A percentile compares a stretch with the other conserved stretches of the same genome.
Evolutionary conservation across 2,797 vertebrate genomes (phyloP).

Genomic region (Lagothrix lagotricha): DNA sequence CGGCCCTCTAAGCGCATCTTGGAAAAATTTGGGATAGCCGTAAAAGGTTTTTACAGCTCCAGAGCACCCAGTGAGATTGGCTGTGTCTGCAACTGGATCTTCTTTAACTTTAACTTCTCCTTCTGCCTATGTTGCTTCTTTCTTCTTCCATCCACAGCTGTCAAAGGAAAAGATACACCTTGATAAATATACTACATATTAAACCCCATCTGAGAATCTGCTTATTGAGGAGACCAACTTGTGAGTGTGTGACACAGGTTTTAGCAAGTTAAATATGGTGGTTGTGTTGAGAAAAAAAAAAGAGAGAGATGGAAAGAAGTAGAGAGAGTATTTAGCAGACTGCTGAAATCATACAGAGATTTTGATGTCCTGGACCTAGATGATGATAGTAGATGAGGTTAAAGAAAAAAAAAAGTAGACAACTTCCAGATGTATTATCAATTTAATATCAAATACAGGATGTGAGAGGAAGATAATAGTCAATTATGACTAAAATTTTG

Average conservation of each 20-base stretch:
- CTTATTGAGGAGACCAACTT: not conserved
- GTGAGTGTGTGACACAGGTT: not conserved
- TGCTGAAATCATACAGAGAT: not conserved
- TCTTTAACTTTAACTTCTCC: not conserved
- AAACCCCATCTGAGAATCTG: not conserved
- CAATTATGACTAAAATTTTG: not conserved
- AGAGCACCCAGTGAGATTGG: rapidly evolving
- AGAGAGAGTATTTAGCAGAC: not conserved
- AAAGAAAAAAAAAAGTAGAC: not conserved
- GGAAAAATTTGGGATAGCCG: not conserved
- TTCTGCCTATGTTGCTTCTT: not conserved
- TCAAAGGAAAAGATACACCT: not conserved
- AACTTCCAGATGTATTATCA: not conserved
- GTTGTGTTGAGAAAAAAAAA: not conserved
- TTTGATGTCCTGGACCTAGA: not conserved
- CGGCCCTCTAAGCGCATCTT: not conserved
- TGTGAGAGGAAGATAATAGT: not conserved
- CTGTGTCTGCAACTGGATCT: not conserved
- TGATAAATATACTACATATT: not conserved
- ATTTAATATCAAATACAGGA: not conserved
- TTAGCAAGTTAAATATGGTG: not conserved
- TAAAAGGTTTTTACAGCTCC: not conserved
- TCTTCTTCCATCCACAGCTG: not conserved
- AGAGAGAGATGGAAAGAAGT: not conserved
- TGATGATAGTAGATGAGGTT: not conserved